Evolutionary conservation across 1,140 invertebrate species (phyloP).

Genomic region (Coelopa frigida): DNA sequence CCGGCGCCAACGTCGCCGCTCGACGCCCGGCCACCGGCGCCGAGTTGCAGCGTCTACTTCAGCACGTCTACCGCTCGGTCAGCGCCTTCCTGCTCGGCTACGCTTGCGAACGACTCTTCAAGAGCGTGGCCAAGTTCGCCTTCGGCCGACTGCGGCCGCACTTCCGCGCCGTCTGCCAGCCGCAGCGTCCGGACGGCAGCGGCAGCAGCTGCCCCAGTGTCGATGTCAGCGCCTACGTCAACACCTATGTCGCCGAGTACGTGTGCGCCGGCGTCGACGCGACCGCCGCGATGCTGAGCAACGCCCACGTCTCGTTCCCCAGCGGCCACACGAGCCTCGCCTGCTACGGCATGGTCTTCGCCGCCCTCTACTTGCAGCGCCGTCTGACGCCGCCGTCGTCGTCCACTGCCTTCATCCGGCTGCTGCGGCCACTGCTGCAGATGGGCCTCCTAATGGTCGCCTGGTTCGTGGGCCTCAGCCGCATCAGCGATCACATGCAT

Average conservation of each 20-base stretch:
- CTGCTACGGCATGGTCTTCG: conserved; percentile 70
- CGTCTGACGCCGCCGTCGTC: conserved; percentile 19
- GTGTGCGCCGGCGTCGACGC: conserved; percentile 49
- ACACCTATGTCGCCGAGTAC: conserved; percentile 57
- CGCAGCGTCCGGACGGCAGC: conserved; percentile 44
- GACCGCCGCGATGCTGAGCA: conserved; percentile 51
- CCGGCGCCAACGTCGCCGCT: conserved; percentile 8
- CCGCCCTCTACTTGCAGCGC: conserved; percentile 70
- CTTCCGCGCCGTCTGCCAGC: conserved; percentile 70
- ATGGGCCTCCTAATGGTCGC: conserved; percentile 47
- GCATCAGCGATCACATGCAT: conserved; percentile 94
- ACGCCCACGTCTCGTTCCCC: conserved; percentile 70
- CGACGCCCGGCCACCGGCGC: not conserved
- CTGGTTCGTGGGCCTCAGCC: conserved; percentile 72
- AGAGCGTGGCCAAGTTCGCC: conserved; percentile 82
- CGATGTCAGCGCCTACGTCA: no score
- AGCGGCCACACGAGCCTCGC: conserved; percentile 75
- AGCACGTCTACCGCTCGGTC: conserved; percentile 58
- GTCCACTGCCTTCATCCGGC: conserved; percentile 44
- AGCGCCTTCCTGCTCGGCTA: conserved; percentile 77
- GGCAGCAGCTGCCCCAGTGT: conserved; percentile 46
- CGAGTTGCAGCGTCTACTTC: conserved; percentile 47
- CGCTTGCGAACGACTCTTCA: conserved; percentile 65
- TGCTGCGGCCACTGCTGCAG: conserved; percentile 65
- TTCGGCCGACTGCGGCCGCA: conserved; percentile 86